phyloP scores from a whole-genome alignment of 2,113 vertebrate species.

The Pagrus major region DNA sequence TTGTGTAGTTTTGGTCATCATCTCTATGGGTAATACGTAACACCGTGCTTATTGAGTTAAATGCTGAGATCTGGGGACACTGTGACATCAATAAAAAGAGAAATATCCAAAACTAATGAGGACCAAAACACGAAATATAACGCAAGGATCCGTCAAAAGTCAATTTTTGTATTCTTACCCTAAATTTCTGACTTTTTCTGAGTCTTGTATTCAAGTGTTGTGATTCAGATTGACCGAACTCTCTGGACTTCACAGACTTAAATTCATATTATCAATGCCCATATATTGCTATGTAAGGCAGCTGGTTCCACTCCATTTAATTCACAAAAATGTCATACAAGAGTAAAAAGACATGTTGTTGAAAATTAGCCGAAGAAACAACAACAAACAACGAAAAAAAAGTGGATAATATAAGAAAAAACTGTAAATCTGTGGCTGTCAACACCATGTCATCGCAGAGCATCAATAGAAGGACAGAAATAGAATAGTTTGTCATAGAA shows the following conservation, averaged over 20 bases:
- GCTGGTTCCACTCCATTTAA: not conserved
- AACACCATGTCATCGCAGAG: not conserved
- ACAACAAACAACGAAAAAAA: no score
- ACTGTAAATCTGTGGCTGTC: not conserved
- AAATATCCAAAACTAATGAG: not conserved
- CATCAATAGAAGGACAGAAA: not conserved
- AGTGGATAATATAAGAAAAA: not conserved
- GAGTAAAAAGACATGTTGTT: not conserved
- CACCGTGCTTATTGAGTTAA: not conserved
- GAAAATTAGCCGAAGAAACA: not conserved
- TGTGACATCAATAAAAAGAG: not conserved
- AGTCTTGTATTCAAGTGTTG: not conserved
- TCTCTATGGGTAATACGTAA: slow-evolving; percentile 11
- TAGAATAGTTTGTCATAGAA: not conserved
- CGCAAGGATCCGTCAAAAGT: not conserved
- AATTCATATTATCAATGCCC: not conserved
- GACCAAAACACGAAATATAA: not conserved
- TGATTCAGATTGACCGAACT: not conserved
- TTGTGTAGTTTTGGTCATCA: slow-evolving; percentile 6
- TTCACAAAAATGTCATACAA: slow-evolving; percentile 2
- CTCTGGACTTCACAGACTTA: not conserved
- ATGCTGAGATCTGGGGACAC: not conserved
- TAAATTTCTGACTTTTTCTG: not conserved
- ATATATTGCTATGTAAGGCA: not conserved
- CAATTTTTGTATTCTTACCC: not conserved